Base-by-base conservation (phyloP, 2,113 vertebrate genomes). In the Crotophaga sulcirostris region DNA sequence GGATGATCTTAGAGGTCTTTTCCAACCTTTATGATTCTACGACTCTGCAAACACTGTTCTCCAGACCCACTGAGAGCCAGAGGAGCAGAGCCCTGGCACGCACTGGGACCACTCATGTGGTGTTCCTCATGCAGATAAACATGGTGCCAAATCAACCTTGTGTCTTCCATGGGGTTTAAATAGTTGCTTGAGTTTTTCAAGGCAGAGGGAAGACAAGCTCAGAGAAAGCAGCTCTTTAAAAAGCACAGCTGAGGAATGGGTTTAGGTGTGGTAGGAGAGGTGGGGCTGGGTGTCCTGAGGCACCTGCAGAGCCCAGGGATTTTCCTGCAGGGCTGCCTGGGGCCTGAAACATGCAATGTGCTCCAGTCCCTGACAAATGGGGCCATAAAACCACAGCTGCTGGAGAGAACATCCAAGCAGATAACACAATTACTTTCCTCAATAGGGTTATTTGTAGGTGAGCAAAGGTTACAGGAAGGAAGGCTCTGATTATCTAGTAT, bases 401-500 rank as follows among this genome's bases (percentile, higher is more conserved):
- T 42, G 59, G 15, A 2, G 5, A 3, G 2, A 79, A 49, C 11
- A 5, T 4, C 24, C 9, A 2, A 54, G 56, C 69, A 72, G 69
- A 16, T 26, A 62, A 59, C 0, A 0, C 36, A 7, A 8, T 54
- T n/a, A n/a, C 40, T 56, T 49, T 78, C 63, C 82, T 59, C 28
- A 40, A 13, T 0, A 26, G 19, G 51, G 47, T 45, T 74, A 33
- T 29, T 10, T 56, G 16, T 9, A 70, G 54, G 72, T 69, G 86
- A 76, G 72, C 49, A 80, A 94, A 94, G 55, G 88, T 86, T 67
- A 69, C 72, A 77, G 72, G 75, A 87, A 95, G 40, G 44, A 77
- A 92, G 64, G 58, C 38, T 83, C 15, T 7, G 28, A 25, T 76
- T 52, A 54, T 62, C 38, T 60, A 16, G 58, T 1, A 45, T 1